Evolutionary conservation across 1,140 invertebrate genomes (phyloP).

Genomic region (Colletes latitarsis): DNA sequence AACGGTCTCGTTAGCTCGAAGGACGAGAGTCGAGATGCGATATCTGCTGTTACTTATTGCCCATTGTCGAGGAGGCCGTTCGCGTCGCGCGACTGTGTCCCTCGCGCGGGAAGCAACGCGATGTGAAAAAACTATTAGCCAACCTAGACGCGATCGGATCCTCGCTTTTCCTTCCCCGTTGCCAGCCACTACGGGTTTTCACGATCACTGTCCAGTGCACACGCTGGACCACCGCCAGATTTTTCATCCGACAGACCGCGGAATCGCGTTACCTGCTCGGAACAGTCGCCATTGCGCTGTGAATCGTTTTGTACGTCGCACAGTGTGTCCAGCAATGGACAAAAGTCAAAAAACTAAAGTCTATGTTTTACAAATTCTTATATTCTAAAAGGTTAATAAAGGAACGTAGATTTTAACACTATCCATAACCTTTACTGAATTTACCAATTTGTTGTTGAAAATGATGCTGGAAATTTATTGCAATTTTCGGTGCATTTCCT

Average conservation of each 20-base stretch:
- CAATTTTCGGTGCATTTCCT: too few species aligned
- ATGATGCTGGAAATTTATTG: too few species aligned
- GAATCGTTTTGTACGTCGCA: background rate
- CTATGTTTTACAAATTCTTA: too few species aligned
- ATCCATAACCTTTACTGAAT: too few species aligned
- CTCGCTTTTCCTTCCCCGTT: conserved; percentile 17
- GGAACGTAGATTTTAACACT: too few species aligned
- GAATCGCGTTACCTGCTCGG: background rate
- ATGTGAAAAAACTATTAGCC: conserved; percentile 59
- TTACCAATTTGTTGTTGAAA: too few species aligned
- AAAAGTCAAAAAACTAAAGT: too few species aligned
- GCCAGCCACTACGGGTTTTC: background rate
- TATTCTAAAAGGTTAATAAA: too few species aligned
- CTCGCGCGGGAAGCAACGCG: conserved; percentile 30
- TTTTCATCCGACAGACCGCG: background rate
- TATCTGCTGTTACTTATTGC: conserved; percentile 65
- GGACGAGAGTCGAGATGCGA: conserved; percentile 56
- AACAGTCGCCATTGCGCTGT: background rate
- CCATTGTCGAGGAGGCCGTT: conserved; percentile 55
- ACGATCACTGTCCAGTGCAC: background rate
- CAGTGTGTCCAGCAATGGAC: too few species aligned
- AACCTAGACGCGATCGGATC: conserved; percentile 35
- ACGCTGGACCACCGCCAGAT: background rate
- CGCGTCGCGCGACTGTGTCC: conserved; percentile 27
- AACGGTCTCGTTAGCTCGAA: conserved; percentile 61